Percentiles rank a stretch among this genome's conserved stretches.
These are phyloP conservation scores for Meghimatium bilineatum DNA, from an alignment of 2,888 invertebrate species.

Conservation along the genomic window DNA sequence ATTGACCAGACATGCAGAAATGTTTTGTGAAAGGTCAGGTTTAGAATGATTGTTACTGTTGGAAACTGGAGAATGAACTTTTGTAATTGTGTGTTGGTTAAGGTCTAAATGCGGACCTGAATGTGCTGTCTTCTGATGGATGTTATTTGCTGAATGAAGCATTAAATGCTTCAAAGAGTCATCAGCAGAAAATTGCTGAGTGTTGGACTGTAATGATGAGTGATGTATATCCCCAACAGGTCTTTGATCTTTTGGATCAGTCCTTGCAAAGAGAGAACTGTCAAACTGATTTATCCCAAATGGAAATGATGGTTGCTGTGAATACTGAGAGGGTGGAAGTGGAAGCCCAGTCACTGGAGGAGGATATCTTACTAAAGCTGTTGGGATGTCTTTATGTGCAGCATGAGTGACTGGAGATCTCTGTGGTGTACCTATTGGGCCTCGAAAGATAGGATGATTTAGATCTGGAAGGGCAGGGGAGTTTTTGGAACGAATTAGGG, in stretches of 20 bases:
- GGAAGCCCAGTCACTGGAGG: slow-evolving; percentile 36
- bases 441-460: slow-evolving; percentile 35
- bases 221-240: background rate
- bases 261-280: slow-evolving; percentile 42
- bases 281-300: slow-evolving; percentile 49
- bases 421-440: background rate
- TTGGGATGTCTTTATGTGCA: slow-evolving; percentile 36
- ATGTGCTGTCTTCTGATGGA: background rate
- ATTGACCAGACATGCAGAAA: slow-evolving; percentile 66
- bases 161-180: slow-evolving; percentile 21
- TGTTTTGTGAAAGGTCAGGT: slow-evolving; percentile 52
- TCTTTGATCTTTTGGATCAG: slow-evolving; percentile 27
- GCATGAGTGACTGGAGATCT: slow-evolving; percentile 7
- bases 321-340: slow-evolving; percentile 31
- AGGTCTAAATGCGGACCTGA: background rate
- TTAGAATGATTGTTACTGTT: slow-evolving; percentile 5
- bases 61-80: slow-evolving; percentile 6
- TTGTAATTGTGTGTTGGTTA: background rate
- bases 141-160: background rate
- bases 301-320: slow-evolving; percentile 14
- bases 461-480: slow-evolving; percentile 24
- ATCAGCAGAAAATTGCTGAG: background rate
- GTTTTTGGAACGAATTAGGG: slow-evolving; percentile 16
- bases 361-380: slow-evolving; percentile 39
- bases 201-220: background rate